phyloP scores from a whole-genome alignment of 1,140 invertebrate genomes.

The Bombus terrestris region DNA sequence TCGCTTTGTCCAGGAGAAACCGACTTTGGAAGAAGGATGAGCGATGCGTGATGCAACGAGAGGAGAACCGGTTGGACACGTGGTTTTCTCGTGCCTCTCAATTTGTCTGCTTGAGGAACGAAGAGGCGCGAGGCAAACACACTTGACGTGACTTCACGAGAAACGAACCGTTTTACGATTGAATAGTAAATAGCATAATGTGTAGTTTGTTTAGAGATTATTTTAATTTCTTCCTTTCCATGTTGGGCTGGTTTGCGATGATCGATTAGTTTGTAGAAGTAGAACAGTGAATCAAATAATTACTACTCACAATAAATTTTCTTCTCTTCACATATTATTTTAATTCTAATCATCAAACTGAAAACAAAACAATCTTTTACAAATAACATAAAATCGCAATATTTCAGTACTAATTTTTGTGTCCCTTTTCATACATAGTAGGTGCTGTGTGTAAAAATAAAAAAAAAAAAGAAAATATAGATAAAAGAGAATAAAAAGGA shows the following conservation, averaged over 20 bases:
- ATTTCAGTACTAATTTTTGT: neutral
- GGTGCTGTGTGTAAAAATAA: neutral
- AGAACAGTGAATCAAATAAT: neutral
- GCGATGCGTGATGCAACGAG: conserved; percentile 41
- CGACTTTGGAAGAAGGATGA: conserved; percentile 29
- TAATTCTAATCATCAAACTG: neutral
- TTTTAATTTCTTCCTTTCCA: neutral
- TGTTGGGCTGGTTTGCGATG: neutral
- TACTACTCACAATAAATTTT: neutral
- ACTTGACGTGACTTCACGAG: neutral
- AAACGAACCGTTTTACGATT: neutral
- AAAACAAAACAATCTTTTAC: neutral
- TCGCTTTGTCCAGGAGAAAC: conserved; percentile 24
- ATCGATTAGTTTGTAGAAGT: neutral
- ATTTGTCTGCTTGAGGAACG: conserved; percentile 25
- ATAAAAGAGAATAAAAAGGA: neutral
- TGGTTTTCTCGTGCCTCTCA: conserved; percentile 21
- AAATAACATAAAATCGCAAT: too few relatives aligned
- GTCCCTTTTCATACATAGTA: neutral
- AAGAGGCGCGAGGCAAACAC: neutral
- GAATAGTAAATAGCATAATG: neutral
- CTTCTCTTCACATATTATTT: neutral
- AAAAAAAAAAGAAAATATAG: neutral
- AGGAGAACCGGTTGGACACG: conserved; percentile 24
- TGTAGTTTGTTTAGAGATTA: too few relatives aligned